phyloP scores from a whole-genome alignment of 2,888 invertebrate genomes.

The Thecocarcelia acutangulata region DNA sequence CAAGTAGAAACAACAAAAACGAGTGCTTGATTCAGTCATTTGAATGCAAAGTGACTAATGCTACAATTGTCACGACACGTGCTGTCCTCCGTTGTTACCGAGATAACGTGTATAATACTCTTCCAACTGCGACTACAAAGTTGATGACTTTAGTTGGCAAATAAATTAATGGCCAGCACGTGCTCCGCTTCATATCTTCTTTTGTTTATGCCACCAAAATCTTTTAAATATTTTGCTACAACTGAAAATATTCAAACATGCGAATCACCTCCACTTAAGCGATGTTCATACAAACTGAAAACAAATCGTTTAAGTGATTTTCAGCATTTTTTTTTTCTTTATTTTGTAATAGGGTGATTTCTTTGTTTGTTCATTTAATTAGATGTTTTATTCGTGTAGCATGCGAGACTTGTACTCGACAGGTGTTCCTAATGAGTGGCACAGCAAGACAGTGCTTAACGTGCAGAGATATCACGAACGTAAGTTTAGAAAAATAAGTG shows the following conservation, averaged over 20 bases:
- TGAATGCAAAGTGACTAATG: slow-evolving; percentile 69
- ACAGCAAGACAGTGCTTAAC: too few species aligned
- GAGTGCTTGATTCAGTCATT: slow-evolving; percentile 46
- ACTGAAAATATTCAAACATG: slow-evolving; percentile 26
- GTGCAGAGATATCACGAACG: too few species aligned
- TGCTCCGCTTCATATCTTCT: slow-evolving; percentile 68
- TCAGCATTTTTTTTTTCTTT: not conserved
- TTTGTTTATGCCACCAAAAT: slow-evolving; percentile 26
- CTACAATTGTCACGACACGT: slow-evolving; percentile 61
- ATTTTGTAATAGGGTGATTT: not conserved
- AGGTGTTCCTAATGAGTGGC: too few species aligned
- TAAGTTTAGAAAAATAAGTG: too few species aligned
- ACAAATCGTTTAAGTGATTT: slow-evolving; percentile 32
- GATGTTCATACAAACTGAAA: not conserved
- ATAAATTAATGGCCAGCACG: slow-evolving; percentile 80
- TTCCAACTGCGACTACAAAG: slow-evolving; percentile 58
- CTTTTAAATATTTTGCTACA: slow-evolving; percentile 40
- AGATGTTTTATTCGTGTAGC: not conserved
- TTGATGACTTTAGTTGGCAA: slow-evolving; percentile 70
- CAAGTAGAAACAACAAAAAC: too few species aligned
- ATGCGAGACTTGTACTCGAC: too few species aligned
- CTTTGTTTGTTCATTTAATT: not conserved
- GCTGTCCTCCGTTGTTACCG: slow-evolving; percentile 52
- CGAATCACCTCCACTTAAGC: not conserved
- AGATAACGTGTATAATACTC: slow-evolving; percentile 61